Evolutionary conservation across 2,113 vertebrate species (phyloP).

Genomic region (Bolborhynchus lineola): DNA sequence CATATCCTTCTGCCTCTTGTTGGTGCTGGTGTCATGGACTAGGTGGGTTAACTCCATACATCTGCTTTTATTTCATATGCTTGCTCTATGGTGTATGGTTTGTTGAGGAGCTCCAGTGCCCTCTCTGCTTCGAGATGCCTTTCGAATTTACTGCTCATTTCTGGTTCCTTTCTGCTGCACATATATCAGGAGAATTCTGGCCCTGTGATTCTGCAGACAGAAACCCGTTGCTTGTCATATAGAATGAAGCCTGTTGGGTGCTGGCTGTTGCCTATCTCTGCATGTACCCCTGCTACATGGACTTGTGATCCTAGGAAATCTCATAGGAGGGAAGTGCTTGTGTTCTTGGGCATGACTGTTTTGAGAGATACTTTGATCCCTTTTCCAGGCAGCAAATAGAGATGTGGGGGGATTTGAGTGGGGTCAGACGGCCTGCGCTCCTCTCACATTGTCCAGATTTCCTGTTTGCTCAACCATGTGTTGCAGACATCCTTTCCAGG

Average conservation of each 20-base stretch:
- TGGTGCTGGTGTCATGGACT: not conserved
- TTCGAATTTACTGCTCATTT: not conserved
- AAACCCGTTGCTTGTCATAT: accelerated
- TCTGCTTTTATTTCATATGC: not conserved
- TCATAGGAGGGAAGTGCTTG: not conserved
- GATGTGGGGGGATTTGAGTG: not conserved
- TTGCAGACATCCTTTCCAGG: slow-evolving; percentile 17
- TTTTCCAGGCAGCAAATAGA: not conserved
- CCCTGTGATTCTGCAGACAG: not conserved
- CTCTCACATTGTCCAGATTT: slow-evolving; percentile 6
- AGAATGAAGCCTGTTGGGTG: not conserved
- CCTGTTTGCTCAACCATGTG: not conserved
- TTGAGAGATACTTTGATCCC: not conserved
- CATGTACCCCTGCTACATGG: not conserved
- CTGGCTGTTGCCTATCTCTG: not conserved
- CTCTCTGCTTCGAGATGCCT: not conserved
- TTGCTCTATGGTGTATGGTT: accelerated
- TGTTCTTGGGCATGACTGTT: not conserved
- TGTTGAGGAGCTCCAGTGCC: not conserved
- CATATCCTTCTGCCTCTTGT: not conserved
- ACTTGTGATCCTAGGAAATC: not conserved
- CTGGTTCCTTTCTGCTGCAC: not conserved
- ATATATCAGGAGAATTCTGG: not conserved
- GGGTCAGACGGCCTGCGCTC: not conserved
- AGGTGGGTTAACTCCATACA: not conserved